These are phyloP conservation scores for Alcedo atthis DNA, from an alignment of 2,797 vertebrate genomes.

Conservation along the genomic window DNA sequence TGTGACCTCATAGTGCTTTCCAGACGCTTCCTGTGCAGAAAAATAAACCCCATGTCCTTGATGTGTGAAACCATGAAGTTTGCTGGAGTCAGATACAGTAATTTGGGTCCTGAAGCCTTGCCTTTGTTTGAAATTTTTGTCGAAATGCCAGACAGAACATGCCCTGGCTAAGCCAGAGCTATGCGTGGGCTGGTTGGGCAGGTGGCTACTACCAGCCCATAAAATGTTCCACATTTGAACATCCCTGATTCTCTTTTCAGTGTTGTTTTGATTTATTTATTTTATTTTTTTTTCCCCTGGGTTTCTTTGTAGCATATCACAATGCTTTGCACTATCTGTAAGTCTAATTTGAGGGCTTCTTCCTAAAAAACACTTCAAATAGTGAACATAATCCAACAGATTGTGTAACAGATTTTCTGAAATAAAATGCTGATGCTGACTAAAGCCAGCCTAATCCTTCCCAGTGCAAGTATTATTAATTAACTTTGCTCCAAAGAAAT, in stretches of 20 bases:
- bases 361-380: background rate
- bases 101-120: background rate
- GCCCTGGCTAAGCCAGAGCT: background rate
- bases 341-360: background rate
- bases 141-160: background rate
- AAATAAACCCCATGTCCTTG: background rate
- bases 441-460: background rate
- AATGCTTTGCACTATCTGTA: background rate
- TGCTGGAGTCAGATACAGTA: background rate
- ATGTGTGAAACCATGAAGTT: background rate
- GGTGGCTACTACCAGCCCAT: background rate
- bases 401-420: background rate
- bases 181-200: background rate
- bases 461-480: background rate
- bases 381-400: background rate
- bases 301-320: background rate
- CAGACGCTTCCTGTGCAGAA: background rate
- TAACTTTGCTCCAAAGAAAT: background rate
- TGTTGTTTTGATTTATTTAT: background rate
- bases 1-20: background rate
- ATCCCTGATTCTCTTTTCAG: background rate
- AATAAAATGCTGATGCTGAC: background rate
- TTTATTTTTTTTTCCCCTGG: background rate
- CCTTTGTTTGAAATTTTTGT: background rate
- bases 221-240: background rate